Evolutionary conservation across 2,888 invertebrate genomes (phyloP).

Genomic region (Labia minor): DNA sequence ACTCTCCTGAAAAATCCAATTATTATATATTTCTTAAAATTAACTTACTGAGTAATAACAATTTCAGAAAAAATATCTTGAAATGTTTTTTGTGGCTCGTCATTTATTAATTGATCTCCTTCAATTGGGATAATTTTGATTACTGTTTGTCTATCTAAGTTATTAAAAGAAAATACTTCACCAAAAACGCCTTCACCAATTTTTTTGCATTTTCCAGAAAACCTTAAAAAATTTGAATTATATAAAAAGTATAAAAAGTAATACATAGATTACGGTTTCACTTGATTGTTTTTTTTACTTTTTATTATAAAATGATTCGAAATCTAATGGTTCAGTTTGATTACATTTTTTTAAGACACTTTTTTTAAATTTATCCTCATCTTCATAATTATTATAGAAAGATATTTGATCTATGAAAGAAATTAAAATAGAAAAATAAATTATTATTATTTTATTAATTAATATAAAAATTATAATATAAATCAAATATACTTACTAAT

Average conservation of each 20-base stretch:
- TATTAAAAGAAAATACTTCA: conserved; percentile 66
- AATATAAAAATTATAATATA: too few relatives aligned
- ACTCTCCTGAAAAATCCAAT: too few relatives aligned
- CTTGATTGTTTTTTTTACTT: not conserved
- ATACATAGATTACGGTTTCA: not conserved
- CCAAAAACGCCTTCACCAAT: conserved; percentile 95
- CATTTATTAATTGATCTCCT: conserved; percentile 70
- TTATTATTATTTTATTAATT: too few relatives aligned
- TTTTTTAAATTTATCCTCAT: not conserved
- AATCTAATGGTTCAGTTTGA: not conserved
- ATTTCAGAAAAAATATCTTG: conserved; percentile 84
- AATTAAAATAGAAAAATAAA: not conserved
- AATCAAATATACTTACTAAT: too few relatives aligned
- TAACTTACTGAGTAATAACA: conserved; percentile 69
- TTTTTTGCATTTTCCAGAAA: conserved; percentile 61
- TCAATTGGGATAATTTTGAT: conserved; percentile 88
- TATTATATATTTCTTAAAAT: not conserved
- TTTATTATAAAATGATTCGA: not conserved
- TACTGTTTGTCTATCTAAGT: conserved; percentile 47
- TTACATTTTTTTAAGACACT: not conserved
- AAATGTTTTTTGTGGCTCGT: conserved; percentile 77
- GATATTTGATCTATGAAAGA: not conserved
- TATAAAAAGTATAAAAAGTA: not conserved
- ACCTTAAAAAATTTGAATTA: conserved; percentile 36
- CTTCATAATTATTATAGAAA: not conserved